Evolutionary conservation across 2,113 vertebrate genomes (phyloP).

Genomic region (Thomomys bottae): DNA sequence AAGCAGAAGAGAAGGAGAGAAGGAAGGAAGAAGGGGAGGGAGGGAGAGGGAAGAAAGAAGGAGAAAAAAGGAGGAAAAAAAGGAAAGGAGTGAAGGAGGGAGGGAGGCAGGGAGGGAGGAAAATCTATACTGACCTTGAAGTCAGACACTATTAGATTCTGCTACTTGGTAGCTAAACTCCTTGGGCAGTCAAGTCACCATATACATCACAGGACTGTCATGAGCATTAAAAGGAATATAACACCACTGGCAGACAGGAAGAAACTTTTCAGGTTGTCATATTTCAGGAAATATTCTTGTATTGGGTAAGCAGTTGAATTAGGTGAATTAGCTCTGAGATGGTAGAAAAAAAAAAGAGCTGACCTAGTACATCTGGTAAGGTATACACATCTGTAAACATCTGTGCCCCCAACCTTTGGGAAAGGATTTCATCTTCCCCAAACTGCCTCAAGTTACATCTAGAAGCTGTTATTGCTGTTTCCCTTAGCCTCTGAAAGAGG

Average conservation of each 20-base stretch:
- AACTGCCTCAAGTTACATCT: not conserved
- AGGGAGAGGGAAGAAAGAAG: fast-evolving
- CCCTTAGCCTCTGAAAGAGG: not conserved
- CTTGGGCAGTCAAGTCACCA: not conserved
- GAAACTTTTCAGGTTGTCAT: not conserved
- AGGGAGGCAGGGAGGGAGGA: not conserved
- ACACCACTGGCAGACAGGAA: not conserved
- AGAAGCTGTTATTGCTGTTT: not conserved
- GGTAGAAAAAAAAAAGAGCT: not conserved
- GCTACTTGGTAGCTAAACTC: not conserved
- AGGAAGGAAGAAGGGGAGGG: not conserved
- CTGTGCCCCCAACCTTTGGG: not conserved
- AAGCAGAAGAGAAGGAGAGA: not conserved
- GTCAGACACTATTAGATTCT: not conserved
- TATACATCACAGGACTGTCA: not conserved
- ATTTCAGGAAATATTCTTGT: not conserved
- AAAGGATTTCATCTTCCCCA: not conserved
- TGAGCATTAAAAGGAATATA: not conserved
- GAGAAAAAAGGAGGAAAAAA: not conserved
- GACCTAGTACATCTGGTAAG: not conserved
- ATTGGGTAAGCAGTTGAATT: not conserved
- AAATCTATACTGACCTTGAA: not conserved
- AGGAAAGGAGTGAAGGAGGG: fast-evolving
- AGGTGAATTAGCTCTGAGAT: not conserved
- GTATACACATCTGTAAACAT: not conserved